Conservation (phyloP, 2,888 invertebrate species). For the Cosmia pyralina region DNA sequence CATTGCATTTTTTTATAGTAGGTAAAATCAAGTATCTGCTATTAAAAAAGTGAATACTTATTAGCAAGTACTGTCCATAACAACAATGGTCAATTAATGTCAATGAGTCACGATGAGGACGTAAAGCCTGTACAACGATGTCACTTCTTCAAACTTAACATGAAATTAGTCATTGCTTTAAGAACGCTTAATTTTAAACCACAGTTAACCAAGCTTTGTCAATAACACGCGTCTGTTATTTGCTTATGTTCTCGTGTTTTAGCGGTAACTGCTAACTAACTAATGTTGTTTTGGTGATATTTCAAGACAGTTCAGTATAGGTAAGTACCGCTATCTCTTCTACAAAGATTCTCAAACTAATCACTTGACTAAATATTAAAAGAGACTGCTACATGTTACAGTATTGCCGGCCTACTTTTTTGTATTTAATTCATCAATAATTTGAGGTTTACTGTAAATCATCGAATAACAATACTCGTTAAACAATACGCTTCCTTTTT, state of each 20-base stretch:
- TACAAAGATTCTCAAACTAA: slow-evolving; percentile 31
- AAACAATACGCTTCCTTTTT: not conserved
- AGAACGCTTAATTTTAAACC: slow-evolving; percentile 54
- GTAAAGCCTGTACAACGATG: slow-evolving; percentile 36
- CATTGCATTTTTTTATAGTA: slow-evolving; percentile 6
- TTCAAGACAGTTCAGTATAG: slow-evolving; percentile 21
- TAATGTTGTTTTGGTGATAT: slow-evolving; percentile 42
- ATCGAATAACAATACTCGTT: slow-evolving; percentile 3
- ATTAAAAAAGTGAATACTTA: not conserved
- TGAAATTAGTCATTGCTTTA: slow-evolving; percentile 63
- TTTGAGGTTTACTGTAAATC: slow-evolving; percentile 24
- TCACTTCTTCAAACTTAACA: slow-evolving; percentile 51
- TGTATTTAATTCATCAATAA: slow-evolving; percentile 26
- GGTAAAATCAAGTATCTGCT: not conserved
- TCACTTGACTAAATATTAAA: slow-evolving; percentile 48
- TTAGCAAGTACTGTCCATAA: slow-evolving; percentile 36
- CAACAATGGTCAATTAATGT: slow-evolving; percentile 52
- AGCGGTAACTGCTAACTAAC: slow-evolving; percentile 29
- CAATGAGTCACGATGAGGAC: slow-evolving; percentile 57
- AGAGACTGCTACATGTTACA: slow-evolving; percentile 16
- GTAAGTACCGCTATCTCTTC: slow-evolving; percentile 56
- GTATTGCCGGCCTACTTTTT: slow-evolving; percentile 19
- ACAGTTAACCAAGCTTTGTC: slow-evolving; percentile 63
- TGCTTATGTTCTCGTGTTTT: slow-evolving; percentile 50
- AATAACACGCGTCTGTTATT: slow-evolving; percentile 50